Evolutionary conservation across 2,888 invertebrate species (phyloP), one percentile per base, ranked within the genome.

Genomic region (Unio pictorum): DNA sequence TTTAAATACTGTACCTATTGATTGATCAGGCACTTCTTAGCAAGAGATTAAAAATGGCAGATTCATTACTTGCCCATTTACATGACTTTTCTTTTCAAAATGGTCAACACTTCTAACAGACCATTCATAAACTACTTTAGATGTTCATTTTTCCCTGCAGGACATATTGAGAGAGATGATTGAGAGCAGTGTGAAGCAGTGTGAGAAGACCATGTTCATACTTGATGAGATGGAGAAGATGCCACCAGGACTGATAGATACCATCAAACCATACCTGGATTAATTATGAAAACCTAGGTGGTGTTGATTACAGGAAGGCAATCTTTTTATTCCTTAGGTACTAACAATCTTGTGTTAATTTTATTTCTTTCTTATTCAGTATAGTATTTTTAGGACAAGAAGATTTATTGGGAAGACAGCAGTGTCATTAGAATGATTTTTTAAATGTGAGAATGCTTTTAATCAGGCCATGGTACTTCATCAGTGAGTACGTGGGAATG

Each of bases 181-280:
- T 82, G 84, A 89, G 68, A 88, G 90, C 0, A 93, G 94, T 77
- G 93, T 96, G 0, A 90, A 91, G 23, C 86, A 87, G 3, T 99
- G 99, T 91, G 92, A 92, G 0, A 92, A 92, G 61, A 94, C 96
- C 0, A 86, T 99, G 63, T 98, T 99, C 87, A 94, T 99, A 79
- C 98, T 99, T 91, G 99, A 99, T 91, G 99, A 99, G 91, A 95
- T 98, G 17, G 96, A 98, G 90, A 95, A 96, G 90, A 96, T 97
- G 93, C 95, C 96, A 7, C 90, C 92, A 1, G 94, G 94, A 1
- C 91, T 98, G 7, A 91, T 99, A 69, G 95, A 98, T 90, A 92
- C 93, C 0, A 92, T 99, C 8, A 95, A 95, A 86, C 96, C 98
- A 0, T 94, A 95, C 90, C 91, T 98, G 20, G 98, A 99, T 89